Evolutionary conservation across 2,888 invertebrate genomes (phyloP).

Genomic region (Tachystola acroxantha): DNA sequence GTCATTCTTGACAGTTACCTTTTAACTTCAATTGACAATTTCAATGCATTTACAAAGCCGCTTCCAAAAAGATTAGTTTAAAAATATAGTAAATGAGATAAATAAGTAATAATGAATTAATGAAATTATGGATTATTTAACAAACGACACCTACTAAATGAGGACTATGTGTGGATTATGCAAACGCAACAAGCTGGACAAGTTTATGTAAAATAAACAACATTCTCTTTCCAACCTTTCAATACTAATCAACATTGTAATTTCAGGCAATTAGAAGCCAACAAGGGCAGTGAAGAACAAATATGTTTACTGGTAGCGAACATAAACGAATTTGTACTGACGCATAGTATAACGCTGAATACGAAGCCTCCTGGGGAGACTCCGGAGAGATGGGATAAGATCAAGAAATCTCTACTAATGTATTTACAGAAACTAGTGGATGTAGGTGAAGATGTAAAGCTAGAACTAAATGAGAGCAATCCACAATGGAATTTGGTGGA

Average conservation of each 20-base stretch:
- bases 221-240: conserved; percentile 15
- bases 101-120: no score
- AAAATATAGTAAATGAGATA: no score
- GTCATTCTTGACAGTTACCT: no score
- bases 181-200: conserved; percentile 19
- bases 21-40: no score
- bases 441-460: conserved; percentile 67
- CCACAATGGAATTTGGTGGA: conserved; percentile 57
- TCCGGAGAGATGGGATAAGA: conserved; percentile 70
- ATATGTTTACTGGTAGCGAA: conserved; percentile 72
- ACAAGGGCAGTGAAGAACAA: conserved; percentile 54
- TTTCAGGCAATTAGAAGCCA: conserved; percentile 57
- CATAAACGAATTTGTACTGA: conserved; percentile 76
- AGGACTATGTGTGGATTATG: conserved; percentile 10
- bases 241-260: neutral
- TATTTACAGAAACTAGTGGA: conserved; percentile 70
- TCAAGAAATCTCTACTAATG: conserved; percentile 61
- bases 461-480: conserved; percentile 62
- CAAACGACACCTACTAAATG: conserved; percentile 16
- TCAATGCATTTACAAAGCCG: no score
- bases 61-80: no score
- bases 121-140: no score
- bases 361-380: conserved; percentile 71
- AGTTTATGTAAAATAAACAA: conserved; percentile 17
- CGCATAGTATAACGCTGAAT: conserved; percentile 70